Base-by-base conservation (phyloP, 2,113 vertebrate genomes). In the Camelus bactrianus region DNA sequence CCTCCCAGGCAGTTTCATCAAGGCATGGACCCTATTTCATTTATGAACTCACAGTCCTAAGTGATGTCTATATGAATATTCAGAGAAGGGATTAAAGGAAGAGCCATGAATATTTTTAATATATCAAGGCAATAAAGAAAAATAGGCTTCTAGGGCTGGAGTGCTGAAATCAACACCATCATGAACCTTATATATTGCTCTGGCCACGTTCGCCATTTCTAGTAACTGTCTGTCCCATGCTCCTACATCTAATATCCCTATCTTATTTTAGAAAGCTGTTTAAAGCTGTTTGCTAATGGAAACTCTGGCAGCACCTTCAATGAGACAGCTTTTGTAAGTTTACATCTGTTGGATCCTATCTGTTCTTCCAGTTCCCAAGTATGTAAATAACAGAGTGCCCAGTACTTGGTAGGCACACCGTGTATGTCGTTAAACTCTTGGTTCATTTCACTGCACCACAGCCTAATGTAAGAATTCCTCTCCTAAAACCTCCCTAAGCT, bases 21-120 rank as follows among this genome's bases (percentile, higher is more conserved):
- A 89, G 77, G 8, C 10, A 54, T 48, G 22, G 75, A 48, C 88
- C 52, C 38, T 82, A 48, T 42, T 94, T 96, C 75, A 75, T 67
- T 72, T 91, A 77, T 35, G 50, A 85, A 52, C 50, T 77, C 48
- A 60, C 12, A 73, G 32, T 42, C 56, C 32, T 48, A 77, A 90
- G 62, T 48, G 56, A 94, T 56, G 4, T 95, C 81, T 91, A 35
- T 30, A n/a, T 56, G 35, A 84, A 67, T 85, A 89, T 67, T 81
- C 48, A 86, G 32, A 95, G n/a, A 93, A 91, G 32, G 8, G 22
- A 94, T 75, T 77, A 91, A 73, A 90, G 9, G 50, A 93, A 93
- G 32, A 91, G 32, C 50, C 76, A 79, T 91, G 52, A 89, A 70
- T 76, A 16, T 88, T 92, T 91, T 92, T 82, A 20, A 86, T 91